Evolutionary conservation across 2,797 vertebrate species (phyloP).

Genomic region (Stomatorhinus walkeri): DNA sequence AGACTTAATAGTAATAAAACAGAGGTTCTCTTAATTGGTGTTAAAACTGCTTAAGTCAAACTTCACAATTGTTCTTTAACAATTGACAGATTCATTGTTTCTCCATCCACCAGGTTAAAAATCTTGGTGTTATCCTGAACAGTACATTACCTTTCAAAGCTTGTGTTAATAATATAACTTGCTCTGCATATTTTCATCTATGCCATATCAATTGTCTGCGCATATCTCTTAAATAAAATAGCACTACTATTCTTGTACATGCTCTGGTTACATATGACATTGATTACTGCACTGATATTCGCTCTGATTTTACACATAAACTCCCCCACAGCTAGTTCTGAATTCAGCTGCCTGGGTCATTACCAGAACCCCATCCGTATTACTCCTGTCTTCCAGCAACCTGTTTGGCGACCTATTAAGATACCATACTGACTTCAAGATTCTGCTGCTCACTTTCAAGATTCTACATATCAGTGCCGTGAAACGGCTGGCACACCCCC

Average conservation of each 20-base stretch:
- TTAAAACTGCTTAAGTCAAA: neutral
- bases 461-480: neutral
- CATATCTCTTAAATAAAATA: neutral
- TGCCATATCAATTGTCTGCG: neutral
- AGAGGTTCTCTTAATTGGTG: neutral
- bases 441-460: neutral
- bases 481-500: neutral
- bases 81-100: neutral
- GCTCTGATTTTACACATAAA: neutral
- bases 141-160: neutral
- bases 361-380: neutral
- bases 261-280: neutral
- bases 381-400: neutral
- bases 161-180: neutral
- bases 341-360: neutral
- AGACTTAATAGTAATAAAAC: neutral
- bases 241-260: neutral
- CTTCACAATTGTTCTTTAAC: neutral
- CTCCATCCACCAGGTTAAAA: neutral
- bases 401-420: neutral
- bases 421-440: neutral
- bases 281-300: neutral
- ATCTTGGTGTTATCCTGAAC: neutral
- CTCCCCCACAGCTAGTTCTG: neutral
- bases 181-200: neutral